These are phyloP conservation scores for Fopius arisanus DNA, from an alignment of 1,140 invertebrate genomes.

Conservation along the genomic window DNA sequence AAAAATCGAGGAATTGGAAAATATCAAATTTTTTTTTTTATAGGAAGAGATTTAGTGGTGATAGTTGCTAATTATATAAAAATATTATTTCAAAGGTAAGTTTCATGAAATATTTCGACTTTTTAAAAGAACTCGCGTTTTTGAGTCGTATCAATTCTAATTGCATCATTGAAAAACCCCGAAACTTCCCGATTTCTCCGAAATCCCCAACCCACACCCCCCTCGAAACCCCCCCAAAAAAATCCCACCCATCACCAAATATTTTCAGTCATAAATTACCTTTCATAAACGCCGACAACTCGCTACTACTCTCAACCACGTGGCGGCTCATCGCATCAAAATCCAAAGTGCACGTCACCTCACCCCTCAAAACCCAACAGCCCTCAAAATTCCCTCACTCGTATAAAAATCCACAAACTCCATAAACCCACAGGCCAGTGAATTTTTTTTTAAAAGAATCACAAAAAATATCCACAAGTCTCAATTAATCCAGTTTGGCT, in stretches of 20 bases:
- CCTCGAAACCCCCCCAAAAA: background rate
- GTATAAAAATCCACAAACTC: background rate
- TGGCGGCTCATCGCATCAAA: constrained; percentile 46
- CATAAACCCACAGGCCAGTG: background rate
- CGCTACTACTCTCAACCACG: constrained; percentile 50
- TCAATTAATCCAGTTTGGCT: background rate
- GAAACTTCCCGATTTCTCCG: too few relatives aligned
- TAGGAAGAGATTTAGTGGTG: too few relatives aligned
- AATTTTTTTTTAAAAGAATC: background rate
- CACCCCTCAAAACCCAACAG: background rate
- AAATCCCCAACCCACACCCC: too few relatives aligned
- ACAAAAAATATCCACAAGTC: constrained; percentile 1
- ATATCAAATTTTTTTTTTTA: too few relatives aligned
- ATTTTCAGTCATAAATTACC: constrained; percentile 42
- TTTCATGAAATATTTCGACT: too few relatives aligned
- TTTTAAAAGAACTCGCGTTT: too few relatives aligned
- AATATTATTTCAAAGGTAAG: too few relatives aligned
- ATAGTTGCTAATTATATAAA: too few relatives aligned
- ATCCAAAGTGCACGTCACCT: constrained; percentile 23
- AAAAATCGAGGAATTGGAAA: too few relatives aligned
- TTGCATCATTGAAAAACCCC: too few relatives aligned
- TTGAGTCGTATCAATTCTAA: too few relatives aligned
- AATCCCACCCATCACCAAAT: background rate
- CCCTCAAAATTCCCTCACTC: background rate
- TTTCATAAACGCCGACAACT: constrained; percentile 54